Conservation (phyloP, 2,113 vertebrate genomes). For the Lanius collurio region DNA sequence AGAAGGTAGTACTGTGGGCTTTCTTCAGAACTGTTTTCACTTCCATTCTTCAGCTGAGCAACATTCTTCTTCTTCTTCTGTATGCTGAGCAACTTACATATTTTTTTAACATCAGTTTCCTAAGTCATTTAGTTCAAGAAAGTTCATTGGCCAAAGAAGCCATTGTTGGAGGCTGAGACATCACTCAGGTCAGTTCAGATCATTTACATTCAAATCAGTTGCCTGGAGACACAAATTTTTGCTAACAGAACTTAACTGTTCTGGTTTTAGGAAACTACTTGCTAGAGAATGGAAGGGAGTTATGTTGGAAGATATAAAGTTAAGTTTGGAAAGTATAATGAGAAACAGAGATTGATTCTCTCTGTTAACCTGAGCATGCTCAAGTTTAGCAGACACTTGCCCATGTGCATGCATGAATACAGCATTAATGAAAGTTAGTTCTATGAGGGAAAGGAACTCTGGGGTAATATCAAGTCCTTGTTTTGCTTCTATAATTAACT, state of each 20-base stretch:
- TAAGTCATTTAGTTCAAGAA: background rate
- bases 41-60: background rate
- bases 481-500: conserved; percentile 58
- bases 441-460: background rate
- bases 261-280: background rate
- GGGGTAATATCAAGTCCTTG: background rate
- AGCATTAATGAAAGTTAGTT: background rate
- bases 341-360: background rate
- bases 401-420: background rate
- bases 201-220: background rate
- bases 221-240: background rate
- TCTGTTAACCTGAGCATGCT: background rate
- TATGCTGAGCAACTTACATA: background rate
- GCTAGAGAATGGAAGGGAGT: background rate
- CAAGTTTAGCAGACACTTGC: background rate
- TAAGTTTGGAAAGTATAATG: background rate
- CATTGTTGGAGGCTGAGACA: background rate
- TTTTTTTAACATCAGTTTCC: background rate
- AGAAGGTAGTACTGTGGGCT: background rate
- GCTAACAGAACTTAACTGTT: background rate
- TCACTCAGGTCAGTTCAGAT: background rate
- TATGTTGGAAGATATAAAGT: background rate
- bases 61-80: background rate
- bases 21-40: background rate
- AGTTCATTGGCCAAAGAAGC: background rate